These are phyloP conservation scores for Cossypha niveicapilla DNA, from an alignment of 2,797 vertebrate species.

Conservation along the genomic window DNA sequence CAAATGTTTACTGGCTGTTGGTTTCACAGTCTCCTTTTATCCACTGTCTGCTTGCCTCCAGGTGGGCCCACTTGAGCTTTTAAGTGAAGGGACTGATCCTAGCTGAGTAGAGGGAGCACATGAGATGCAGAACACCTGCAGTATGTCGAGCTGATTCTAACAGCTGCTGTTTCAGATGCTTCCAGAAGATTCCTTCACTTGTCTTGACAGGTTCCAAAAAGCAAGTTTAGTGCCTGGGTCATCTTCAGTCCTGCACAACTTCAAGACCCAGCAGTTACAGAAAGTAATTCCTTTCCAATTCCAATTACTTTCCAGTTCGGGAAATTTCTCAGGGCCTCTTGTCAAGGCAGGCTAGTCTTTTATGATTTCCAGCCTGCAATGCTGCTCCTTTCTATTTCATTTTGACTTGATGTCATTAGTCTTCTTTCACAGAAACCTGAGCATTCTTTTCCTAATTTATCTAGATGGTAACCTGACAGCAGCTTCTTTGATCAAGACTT, in stretches of 20 bases:
- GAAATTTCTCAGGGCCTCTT: constrained; percentile 63
- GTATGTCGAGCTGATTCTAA: background rate
- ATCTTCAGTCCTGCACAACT: background rate
- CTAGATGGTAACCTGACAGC: constrained; percentile 77
- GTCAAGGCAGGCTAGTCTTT: constrained; percentile 56
- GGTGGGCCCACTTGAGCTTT: background rate
- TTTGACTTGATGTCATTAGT: constrained; percentile 76
- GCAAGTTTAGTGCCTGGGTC: background rate
- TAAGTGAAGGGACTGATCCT: background rate
- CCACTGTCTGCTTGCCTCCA: background rate
- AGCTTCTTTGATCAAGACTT: constrained; percentile 75
- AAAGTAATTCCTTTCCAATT: constrained; percentile 23
- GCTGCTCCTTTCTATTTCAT: constrained; percentile 73
- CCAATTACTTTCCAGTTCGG: constrained; percentile 50
- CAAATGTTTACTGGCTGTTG: background rate
- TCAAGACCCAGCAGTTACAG: background rate
- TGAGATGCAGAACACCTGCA: background rate
- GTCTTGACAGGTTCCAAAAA: background rate
- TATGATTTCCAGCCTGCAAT: constrained; percentile 66
- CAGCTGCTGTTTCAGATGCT: background rate
- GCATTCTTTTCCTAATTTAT: constrained; percentile 77
- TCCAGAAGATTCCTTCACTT: background rate
- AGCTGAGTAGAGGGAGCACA: background rate
- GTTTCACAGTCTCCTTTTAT: background rate
- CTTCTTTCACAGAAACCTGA: constrained; percentile 73